Base-by-base conservation (phyloP, 2,888 invertebrate species). In the Apodemia mormo region DNA sequence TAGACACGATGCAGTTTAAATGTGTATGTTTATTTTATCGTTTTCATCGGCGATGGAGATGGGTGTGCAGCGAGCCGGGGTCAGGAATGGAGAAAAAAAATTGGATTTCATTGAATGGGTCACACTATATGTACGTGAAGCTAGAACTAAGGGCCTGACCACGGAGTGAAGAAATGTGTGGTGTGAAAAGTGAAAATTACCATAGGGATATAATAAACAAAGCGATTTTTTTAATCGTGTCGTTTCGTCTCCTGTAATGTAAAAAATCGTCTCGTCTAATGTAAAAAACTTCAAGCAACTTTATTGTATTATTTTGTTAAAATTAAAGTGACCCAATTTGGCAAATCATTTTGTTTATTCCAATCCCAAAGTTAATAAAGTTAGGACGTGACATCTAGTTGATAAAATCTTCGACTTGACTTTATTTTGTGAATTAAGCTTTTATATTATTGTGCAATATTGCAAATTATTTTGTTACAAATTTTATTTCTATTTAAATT, bases 41-140 rank as follows among this genome's bases (percentile, higher is more conserved):
- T 86, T 87, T 90, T 90, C 89, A 80, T 89, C 90, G 89, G 79
- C 92, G 92, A 86, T 61, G 33, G 87, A 88, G 89, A 82, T 85
- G 86, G 88, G 85, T 89, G 93, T 92, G 93, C 92, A 83, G 92
- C 93, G 82, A 90, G 90, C 90, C 90, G 83, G 90, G 92, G 85
- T 85, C 83, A 82, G 84, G 85, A 88, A 83, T 85, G 89, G 88
- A 86, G 85, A 83, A 89, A 92, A 90, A 92, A 89, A 86, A 93
- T 86, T 85, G 91, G 91, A 92, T 90, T 89, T 92, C 91, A 92
- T 90, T 92, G 94, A 94, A 94, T 80, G 88, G 90, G 82, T 86
- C 86, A 89, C 85, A 87, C 88, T 40, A 40, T 89, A 89, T 81
- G 80, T 80, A 79, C 81, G 87, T 88, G 88, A 85, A 77, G 78